These are phyloP conservation scores for Taenaris catops DNA, from an alignment of 2,888 invertebrate species.

Conservation along the genomic window DNA sequence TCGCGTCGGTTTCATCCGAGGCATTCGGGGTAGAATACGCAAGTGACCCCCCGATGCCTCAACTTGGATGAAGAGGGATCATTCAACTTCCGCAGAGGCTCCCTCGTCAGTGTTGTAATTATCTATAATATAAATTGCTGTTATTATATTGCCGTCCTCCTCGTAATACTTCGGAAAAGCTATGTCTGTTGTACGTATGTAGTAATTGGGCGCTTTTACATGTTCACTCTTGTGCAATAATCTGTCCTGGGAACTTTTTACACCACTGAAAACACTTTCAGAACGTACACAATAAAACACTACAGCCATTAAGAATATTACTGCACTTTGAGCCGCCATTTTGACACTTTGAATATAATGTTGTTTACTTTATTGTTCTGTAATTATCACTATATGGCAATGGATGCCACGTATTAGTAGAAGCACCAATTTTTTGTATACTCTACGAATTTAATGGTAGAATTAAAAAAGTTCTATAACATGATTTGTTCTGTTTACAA, in stretches of 20 bases:
- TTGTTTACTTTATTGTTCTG: neutral
- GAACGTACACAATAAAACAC: conserved; percentile 17
- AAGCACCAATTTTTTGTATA: no score
- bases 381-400: neutral
- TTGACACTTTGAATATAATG: no score
- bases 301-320: conserved; percentile 13
- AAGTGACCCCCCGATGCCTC: no score
- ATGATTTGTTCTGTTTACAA: no score
- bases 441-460: no score
- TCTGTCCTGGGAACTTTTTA: conserved; percentile 24
- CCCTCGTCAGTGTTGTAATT: conserved; percentile 25
- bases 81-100: conserved; percentile 34
- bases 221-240: conserved; percentile 33
- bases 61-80: no score
- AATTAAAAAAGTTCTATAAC: no score
- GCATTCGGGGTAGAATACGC: no score
- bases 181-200: conserved; percentile 31
- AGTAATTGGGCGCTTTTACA: conserved; percentile 30
- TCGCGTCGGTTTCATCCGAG: no score
- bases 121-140: conserved; percentile 31
- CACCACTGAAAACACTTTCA: conserved; percentile 29
- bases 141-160: conserved; percentile 30
- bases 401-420: no score
- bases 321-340: conserved; percentile 16
- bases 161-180: conserved; percentile 38